phyloP scores from a whole-genome alignment of 2,113 vertebrate species.

The Neotoma lepida region DNA sequence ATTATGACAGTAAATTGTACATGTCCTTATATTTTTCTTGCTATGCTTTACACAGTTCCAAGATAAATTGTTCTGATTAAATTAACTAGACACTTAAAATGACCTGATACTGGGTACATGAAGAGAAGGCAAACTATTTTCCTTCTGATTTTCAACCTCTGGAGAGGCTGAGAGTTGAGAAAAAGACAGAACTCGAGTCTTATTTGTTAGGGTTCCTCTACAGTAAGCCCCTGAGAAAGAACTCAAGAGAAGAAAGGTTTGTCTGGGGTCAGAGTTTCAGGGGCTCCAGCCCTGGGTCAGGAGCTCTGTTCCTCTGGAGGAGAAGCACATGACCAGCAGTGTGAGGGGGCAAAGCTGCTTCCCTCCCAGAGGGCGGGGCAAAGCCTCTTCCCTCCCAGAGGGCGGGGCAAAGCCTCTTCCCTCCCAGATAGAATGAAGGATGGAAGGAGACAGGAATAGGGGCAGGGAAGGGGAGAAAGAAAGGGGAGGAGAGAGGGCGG shows the following conservation, averaged over 20 bases:
- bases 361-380: too few species aligned
- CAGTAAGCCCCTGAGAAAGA: not conserved
- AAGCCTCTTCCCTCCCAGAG: not conserved
- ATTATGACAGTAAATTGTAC: constrained; percentile 63
- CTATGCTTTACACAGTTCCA: constrained; percentile 76
- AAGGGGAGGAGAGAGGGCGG: too few species aligned
- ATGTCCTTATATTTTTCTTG: constrained; percentile 70
- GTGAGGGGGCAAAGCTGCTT: not conserved
- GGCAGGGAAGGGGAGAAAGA: not conserved
- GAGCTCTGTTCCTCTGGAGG: not conserved
- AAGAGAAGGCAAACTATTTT: constrained; percentile 69
- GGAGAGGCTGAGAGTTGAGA: constrained; percentile 11
- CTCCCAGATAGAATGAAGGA: not conserved
- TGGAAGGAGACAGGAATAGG: not conserved
- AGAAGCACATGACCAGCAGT: too few species aligned
- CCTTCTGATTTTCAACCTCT: constrained; percentile 65
- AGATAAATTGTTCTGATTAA: constrained; percentile 76
- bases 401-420: not conserved
- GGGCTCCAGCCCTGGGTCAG: too few species aligned
- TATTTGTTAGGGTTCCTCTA: not conserved
- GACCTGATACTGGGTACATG: constrained; percentile 54
- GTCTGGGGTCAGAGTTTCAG: not conserved
- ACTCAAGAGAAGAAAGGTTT: too few species aligned
- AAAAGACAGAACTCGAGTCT: not conserved
- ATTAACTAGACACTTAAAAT: constrained; percentile 63